phyloP scores from a whole-genome alignment of 2,113 vertebrate genomes.

The Solea senegalensis region DNA sequence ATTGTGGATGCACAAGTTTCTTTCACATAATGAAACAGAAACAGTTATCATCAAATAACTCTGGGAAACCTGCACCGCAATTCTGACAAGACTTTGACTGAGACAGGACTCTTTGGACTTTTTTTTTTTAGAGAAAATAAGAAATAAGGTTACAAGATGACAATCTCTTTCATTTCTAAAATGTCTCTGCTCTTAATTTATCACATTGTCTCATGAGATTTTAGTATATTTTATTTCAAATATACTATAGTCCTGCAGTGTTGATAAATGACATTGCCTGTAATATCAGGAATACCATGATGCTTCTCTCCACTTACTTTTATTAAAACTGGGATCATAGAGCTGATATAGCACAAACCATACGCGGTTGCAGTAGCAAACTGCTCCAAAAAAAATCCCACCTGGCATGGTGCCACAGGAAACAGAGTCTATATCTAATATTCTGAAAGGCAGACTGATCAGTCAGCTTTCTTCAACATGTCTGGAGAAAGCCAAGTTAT shows the following conservation, averaged over 20 bases:
- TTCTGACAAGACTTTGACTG: neutral
- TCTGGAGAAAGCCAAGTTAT: slow-evolving; percentile 4
- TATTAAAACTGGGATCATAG: slow-evolving; percentile 33
- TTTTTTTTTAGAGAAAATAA: slow-evolving; percentile 2
- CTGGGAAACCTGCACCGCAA: slow-evolving; percentile 6
- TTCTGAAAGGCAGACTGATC: slow-evolving; percentile 43
- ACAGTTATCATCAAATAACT: slow-evolving; percentile 28
- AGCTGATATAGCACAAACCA: slow-evolving; percentile 25
- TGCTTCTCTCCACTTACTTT: slow-evolving; percentile 10
- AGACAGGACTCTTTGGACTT: neutral
- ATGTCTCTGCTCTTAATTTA: slow-evolving; percentile 9
- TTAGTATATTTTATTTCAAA: slow-evolving; percentile 14
- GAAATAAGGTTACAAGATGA: neutral
- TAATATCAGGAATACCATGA: slow-evolving; percentile 18
- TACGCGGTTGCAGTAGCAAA: slow-evolving; percentile 16
- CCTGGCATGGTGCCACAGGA: slow-evolving; percentile 33
- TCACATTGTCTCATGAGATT: slow-evolving; percentile 14
- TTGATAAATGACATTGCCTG: slow-evolving; percentile 23
- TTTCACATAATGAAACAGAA: slow-evolving; percentile 24
- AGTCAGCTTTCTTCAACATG: slow-evolving; percentile 22
- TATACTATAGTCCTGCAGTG: neutral
- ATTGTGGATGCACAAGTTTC: slow-evolving; percentile 26
- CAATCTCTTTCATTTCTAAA: slow-evolving; percentile 3
- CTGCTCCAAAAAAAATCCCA: slow-evolving; percentile 8
- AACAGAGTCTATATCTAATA: slow-evolving; percentile 41